These are phyloP conservation scores for Tenualosa ilisha DNA, from an alignment of 2,797 vertebrate genomes.

Conservation along the genomic window DNA sequence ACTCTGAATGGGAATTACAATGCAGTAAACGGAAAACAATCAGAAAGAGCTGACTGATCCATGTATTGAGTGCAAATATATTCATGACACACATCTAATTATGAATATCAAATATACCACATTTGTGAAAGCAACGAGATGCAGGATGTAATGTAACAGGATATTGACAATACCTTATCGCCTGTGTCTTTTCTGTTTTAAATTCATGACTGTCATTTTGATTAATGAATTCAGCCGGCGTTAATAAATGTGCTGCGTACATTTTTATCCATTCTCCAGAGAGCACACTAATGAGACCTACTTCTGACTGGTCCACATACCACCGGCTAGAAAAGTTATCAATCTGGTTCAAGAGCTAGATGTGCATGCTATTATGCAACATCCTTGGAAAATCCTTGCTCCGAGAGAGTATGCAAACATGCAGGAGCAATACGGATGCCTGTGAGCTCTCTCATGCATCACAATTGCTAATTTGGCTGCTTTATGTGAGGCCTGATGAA, in stretches of 20 bases:
- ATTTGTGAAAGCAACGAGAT: background rate
- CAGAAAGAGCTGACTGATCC: background rate
- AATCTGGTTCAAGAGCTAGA: slow-evolving; percentile 34
- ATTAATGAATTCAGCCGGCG: slow-evolving; percentile 60
- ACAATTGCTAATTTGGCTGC: background rate
- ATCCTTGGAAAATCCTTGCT: slow-evolving; percentile 10
- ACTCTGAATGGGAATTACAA: background rate
- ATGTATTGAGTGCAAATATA: background rate
- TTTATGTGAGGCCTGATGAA: background rate
- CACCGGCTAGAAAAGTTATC: slow-evolving; percentile 18
- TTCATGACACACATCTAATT: slow-evolving; percentile 1
- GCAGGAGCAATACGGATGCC: background rate
- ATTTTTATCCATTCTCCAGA: slow-evolving; percentile 60
- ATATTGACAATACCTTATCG: slow-evolving; percentile 20
- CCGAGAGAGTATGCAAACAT: background rate
- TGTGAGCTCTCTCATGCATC: background rate
- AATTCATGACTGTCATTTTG: slow-evolving; percentile 51
- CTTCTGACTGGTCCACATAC: slow-evolving; percentile 41
- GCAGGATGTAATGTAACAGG: background rate
- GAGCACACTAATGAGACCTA: slow-evolving; percentile 60
- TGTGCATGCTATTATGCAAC: background rate
- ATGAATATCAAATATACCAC: slow-evolving; percentile 5
- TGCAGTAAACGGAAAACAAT: background rate
- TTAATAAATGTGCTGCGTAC: slow-evolving; percentile 58
- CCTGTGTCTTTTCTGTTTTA: background rate